Base-by-base conservation (phyloP, 2,113 vertebrate species). In the Tupaia tana region DNA sequence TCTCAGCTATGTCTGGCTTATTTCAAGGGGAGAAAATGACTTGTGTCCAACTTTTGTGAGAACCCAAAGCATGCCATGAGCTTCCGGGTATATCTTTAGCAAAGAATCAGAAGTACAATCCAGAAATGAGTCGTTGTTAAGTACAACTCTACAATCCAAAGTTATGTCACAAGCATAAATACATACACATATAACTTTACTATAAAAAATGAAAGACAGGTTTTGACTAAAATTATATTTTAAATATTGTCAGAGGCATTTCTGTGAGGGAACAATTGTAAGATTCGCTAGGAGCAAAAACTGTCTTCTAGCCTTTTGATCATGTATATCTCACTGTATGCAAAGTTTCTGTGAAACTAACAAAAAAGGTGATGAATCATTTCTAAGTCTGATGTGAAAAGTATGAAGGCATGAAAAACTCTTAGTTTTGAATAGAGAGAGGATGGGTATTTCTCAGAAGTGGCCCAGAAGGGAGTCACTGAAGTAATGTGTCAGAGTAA, bases 21-120 rank as follows among this genome's bases (percentile, higher is more conserved):
- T 93, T 77, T 59, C 88, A 31, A 52, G 7, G 43, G 56, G 25
- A 87, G 61, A 85, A 89, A 88, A 92, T 13, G 13, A 95, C 69
- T 95, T 93, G 78, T 25, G 24, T 69, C 22, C 67, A 93, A 56
- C 61, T 58, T 80, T 77, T 89, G n/a, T n/a, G 66, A 91, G 24
- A 88, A 54, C 34, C 69, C 82, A 31, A 43, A 93, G 86, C n/a
- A 52, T 34, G 54, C 54, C 74, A 19, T 74, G 74, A 81, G 54
- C 31, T 14, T 80, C 77, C 86, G 95, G 69, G 67, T 89, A 7
- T 90, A 92, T 85, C 95, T 96, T 96, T 95, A 97, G 73, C 66
- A 82, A 87, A 66, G n/a, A 66, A 11, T 85, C 58, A 92, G 64
- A 94, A 70, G 25, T 69, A 78, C 29, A 15, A 81, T 80, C 63